Base-by-base conservation (phyloP, 2,888 invertebrate genomes). In the Microctonus aethiopoides region DNA sequence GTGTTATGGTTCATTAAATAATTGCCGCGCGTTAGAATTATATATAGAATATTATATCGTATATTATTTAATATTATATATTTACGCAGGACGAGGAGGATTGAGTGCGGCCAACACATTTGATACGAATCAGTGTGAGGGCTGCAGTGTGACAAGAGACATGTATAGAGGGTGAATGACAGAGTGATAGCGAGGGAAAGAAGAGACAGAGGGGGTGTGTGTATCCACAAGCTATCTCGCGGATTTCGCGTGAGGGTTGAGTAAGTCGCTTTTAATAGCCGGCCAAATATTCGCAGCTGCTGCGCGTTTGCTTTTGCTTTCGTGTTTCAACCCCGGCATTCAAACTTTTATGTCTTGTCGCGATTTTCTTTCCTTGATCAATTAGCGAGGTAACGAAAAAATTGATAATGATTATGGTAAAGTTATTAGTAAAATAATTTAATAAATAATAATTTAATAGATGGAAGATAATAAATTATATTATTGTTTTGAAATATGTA, bases 251-350 rank as follows among this genome's bases (percentile, higher is more conserved):
- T 65, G 51, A 72, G 72, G 74, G 73, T 70, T 70, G 77, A 77
- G 78, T 85, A 85, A 85, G 85, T 83, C 84, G 82, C 80, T 84
- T 84, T 85, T 85, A 85, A 85, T 85, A 84, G 82, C 83, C 80
- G 79, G 78, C 77, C 77, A 75, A 71, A n/a, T n/a, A n/a, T 75
- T 76, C 76, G 74, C 79, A 83, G 84, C 84, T 83, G 85, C 82
- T 79, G 81, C 78, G 78, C n/a, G n/a, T n/a, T n/a, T 52, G 26
- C 60, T 57, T 39, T 36, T 16, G 64, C 32, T 59, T 34, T 65
- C 54, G 74, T 76, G 77, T 78, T 79, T 81, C 78, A 77, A 46
- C 41, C 77, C 76, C 76, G 56, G 54, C 61, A 41, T 39, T 56
- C 11, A 70, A 59, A 39, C 60, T 51, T 56, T 56, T 57, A 39